phyloP scores from a whole-genome alignment of 64 coral and sea anemone species.

The Cladopsammia gracilis region DNA sequence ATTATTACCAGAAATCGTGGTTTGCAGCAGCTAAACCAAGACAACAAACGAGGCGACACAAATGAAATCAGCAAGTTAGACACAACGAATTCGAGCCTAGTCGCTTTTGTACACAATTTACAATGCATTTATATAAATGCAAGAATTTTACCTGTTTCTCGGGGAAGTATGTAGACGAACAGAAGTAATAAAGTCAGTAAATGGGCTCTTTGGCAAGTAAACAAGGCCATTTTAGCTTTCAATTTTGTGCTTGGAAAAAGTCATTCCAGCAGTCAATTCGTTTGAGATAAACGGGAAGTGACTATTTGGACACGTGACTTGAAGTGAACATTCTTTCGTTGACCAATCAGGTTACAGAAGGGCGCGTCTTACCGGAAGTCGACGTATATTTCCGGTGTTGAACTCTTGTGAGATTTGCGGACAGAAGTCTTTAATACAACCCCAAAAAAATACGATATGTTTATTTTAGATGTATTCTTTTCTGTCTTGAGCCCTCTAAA shows the following conservation, averaged over 20 bases:
- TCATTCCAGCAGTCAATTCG: too few relatives aligned
- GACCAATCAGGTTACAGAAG: constrained; percentile 57
- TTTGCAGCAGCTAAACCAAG: too few relatives aligned
- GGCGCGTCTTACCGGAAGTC: constrained; percentile 11
- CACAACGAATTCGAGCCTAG: too few relatives aligned
- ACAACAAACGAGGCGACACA: too few relatives aligned
- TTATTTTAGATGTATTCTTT: too few relatives aligned
- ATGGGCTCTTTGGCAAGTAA: not conserved
- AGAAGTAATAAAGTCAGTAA: not conserved
- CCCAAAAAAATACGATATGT: too few relatives aligned
- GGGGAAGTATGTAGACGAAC: not conserved
- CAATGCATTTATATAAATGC: not conserved
- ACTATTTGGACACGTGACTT: constrained; percentile 76
- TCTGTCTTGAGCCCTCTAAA: too few relatives aligned
- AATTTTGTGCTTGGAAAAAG: not conserved
- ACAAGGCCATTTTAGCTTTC: not conserved
- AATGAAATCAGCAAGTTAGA: too few relatives aligned
- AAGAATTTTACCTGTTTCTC: not conserved
- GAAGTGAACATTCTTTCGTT: not conserved
- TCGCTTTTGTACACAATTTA: too few relatives aligned
- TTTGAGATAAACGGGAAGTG: constrained; percentile 17
- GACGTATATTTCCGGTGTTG: not conserved
- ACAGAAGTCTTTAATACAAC: too few relatives aligned
- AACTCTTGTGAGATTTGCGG: too few relatives aligned
- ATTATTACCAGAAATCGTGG: too few relatives aligned